Evolutionary conservation across 2,888 invertebrate genomes (phyloP).

Genomic region (Temnothorax rugatulus): DNA sequence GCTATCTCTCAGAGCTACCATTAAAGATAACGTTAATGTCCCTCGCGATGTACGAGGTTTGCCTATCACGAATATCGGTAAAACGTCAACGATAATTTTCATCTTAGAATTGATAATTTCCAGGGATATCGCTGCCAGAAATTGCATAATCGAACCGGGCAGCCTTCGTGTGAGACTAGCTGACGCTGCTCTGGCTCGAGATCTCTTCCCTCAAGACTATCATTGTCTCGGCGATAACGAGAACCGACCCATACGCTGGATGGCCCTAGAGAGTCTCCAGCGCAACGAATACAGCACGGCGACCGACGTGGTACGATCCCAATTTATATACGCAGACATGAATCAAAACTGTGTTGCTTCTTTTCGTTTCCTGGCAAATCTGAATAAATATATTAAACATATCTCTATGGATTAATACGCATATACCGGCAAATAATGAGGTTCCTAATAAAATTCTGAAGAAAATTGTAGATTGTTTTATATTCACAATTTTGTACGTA

Average conservation of each 20-base stretch:
- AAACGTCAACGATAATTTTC: constrained; percentile 27
- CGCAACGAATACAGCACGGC: constrained; percentile 94
- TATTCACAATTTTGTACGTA: neutral
- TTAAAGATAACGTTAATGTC: neutral
- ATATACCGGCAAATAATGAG: neutral
- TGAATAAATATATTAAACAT: constrained; percentile 1
- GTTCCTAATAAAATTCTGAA: neutral
- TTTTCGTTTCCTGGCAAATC: neutral
- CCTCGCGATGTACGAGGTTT: neutral
- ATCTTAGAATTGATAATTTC: constrained; percentile 45
- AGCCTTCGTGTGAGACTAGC: constrained; percentile 94
- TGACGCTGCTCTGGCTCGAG: constrained; percentile 95
- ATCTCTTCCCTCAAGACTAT: constrained; percentile 97
- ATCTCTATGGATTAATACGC: neutral
- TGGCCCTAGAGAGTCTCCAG: constrained; percentile 94
- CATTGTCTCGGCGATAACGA: constrained; percentile 97
- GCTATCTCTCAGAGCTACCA: neutral
- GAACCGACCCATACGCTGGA: constrained; percentile 97
- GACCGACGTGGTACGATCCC: constrained; percentile 93
- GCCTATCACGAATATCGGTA: neutral
- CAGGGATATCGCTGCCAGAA: constrained; percentile 95
- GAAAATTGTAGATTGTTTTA: neutral
- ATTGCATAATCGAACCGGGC: constrained; percentile 90
- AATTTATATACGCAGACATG: constrained; percentile 51
- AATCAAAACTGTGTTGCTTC: neutral